Percentiles rank a stretch among this genome's conserved stretches.
Conservation (phyloP, 37 sponge, comb jelly and placozoan genomes). For the Amphimedon queenslandica region DNA sequence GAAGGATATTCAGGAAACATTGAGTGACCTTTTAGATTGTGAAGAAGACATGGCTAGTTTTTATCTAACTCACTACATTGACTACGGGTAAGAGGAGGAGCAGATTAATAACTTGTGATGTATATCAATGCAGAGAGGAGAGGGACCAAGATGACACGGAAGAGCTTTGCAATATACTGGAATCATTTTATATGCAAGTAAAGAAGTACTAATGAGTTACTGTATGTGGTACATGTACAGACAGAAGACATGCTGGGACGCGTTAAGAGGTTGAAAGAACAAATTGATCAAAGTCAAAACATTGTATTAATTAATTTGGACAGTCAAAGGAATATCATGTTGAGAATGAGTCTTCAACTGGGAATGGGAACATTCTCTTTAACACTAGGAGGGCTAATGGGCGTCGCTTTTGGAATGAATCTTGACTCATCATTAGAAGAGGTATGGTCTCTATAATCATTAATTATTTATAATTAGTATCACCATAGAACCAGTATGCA, state of each 20-base stretch:
- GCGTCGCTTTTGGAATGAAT: conserved; percentile 72
- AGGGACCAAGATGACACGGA: conserved; percentile 48
- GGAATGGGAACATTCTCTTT: conserved; percentile 66
- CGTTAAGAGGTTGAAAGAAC: conserved; percentile 30
- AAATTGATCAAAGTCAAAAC: conserved; percentile 57
- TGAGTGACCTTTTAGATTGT: conserved; percentile 36
- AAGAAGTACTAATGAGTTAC: not conserved
- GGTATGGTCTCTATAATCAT: conserved; percentile 12
- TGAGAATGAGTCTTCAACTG: conserved; percentile 52
- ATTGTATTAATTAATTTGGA: conserved; percentile 63
- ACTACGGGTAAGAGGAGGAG: conserved; percentile 19
- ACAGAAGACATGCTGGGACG: conserved; percentile 45
- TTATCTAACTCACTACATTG: conserved; percentile 41
- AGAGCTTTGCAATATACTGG: conserved; percentile 54
- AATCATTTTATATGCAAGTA: conserved; percentile 55
- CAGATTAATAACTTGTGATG: not conserved
- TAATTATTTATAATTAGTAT: not conserved
- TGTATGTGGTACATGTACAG: conserved; percentile 9
- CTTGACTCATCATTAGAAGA: conserved; percentile 64
- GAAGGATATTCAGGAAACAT: conserved; percentile 37
- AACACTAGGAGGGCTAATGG: conserved; percentile 45
- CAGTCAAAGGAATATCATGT: conserved; percentile 68
- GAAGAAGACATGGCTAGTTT: conserved; percentile 56
- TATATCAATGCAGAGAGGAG: conserved; percentile 12
- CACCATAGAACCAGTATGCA: conserved; percentile 32